Conservation (phyloP, 2,113 vertebrate genomes). For the Potamarius usumacintae region DNA sequence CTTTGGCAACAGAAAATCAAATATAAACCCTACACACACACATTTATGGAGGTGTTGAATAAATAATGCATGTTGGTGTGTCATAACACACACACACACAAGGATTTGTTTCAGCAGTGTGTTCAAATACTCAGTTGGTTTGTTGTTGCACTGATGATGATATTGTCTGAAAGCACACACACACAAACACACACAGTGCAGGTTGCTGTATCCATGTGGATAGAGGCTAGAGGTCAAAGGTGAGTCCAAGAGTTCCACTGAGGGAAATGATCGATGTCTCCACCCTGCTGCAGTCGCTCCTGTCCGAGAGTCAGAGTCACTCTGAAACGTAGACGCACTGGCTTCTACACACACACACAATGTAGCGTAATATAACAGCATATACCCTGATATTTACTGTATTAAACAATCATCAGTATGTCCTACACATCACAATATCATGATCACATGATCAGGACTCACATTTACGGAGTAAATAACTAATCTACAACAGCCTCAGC, state of each 20-base stretch:
- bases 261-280: slow-evolving; percentile 79
- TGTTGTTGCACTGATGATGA: neutral
- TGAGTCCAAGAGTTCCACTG: slow-evolving; percentile 66
- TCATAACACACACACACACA: neutral
- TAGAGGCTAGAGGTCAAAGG: slow-evolving; percentile 5
- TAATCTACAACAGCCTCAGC: too few relatives aligned
- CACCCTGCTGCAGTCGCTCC: slow-evolving; percentile 68
- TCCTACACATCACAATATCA: too few relatives aligned
- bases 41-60: neutral
- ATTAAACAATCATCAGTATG: neutral
- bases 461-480: neutral
- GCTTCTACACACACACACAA: slow-evolving; percentile 64
- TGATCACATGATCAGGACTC: neutral
- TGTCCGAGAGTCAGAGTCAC: slow-evolving; percentile 74
- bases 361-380: neutral
- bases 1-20: neutral
- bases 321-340: slow-evolving; percentile 78
- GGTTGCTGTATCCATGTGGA: neutral
- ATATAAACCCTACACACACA: neutral
- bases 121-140: neutral
- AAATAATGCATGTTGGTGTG: neutral
- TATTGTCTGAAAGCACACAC: neutral
- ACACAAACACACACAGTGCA: neutral
- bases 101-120: neutral
- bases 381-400: neutral